phyloP scores from a whole-genome alignment of 2,888 invertebrate species.

The Drosophila ustulata region DNA sequence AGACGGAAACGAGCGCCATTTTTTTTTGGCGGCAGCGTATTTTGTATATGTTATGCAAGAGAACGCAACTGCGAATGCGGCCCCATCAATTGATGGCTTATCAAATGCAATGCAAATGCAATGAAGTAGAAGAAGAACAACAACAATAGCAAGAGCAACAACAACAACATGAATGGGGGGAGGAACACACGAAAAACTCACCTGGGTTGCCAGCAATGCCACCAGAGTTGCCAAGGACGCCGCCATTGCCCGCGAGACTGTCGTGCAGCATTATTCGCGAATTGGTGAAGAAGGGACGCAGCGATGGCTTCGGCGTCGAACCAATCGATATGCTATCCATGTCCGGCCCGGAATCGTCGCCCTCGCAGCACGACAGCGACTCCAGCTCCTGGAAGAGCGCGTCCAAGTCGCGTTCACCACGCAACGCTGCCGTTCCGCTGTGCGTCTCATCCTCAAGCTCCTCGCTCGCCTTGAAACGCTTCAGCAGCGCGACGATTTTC shows the following conservation, averaged over 20 bases:
- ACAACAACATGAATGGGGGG: background rate
- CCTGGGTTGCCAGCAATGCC: constrained; percentile 52
- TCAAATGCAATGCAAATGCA: constrained; percentile 30
- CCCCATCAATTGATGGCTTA: constrained; percentile 26
- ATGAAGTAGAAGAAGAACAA: constrained; percentile 21
- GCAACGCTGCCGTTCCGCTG: constrained; percentile 87
- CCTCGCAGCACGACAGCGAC: constrained; percentile 93
- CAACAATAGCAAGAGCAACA: constrained; percentile 7
- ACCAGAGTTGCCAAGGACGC: constrained; percentile 26
- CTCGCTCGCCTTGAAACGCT: constrained; percentile 96
- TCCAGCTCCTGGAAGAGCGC: constrained; percentile 98
- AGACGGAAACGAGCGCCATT: constrained; percentile 36
- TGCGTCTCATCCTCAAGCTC: constrained; percentile 91
- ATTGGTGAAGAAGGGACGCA: constrained; percentile 97
- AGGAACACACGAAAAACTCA: constrained; percentile 35
- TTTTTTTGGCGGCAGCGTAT: constrained; percentile 5
- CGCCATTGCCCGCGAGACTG: constrained; percentile 71
- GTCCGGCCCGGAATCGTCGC: constrained; percentile 96
- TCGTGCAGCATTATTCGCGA: constrained; percentile 91
- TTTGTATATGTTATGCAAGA: constrained; percentile 20
- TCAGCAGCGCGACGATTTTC: constrained; percentile 96
- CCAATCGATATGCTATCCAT: constrained; percentile 98
- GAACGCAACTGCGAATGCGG: constrained; percentile 17
- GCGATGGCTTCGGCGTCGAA: constrained; percentile 98
- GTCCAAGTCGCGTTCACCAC: constrained; percentile 95